Evolutionary conservation across 2,113 vertebrate species (phyloP).

Genomic region (Pteropus alecto): DNA sequence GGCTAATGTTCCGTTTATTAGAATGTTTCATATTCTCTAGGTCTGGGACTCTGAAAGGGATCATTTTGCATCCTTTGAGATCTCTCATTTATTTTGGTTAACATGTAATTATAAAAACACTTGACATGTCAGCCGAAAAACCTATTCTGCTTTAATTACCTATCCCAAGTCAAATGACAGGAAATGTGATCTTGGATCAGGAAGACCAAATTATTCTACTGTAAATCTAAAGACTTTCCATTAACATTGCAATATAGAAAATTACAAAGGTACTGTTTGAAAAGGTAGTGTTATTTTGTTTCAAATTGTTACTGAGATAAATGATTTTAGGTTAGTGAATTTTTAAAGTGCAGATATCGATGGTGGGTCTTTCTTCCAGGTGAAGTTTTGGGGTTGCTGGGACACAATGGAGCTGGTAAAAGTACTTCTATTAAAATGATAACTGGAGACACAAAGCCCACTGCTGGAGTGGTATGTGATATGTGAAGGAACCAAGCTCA

Average conservation of each 20-base stretch:
- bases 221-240: neutral
- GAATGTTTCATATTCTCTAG: neutral
- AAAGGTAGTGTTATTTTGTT: neutral
- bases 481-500: neutral
- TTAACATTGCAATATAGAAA: neutral
- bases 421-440: slow-evolving; percentile 92
- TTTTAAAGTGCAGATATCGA: neutral
- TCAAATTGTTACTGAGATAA: neutral
- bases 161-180: neutral
- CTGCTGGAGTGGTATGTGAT: slow-evolving; percentile 90
- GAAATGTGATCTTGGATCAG: neutral
- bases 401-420: slow-evolving; percentile 93
- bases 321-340: neutral
- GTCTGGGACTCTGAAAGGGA: neutral
- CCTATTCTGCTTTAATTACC: neutral
- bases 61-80: neutral
- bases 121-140: neutral
- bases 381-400: slow-evolving; percentile 92
- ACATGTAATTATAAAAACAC: neutral
- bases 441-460: slow-evolving; percentile 88
- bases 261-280: neutral
- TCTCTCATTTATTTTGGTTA: neutral
- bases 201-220: neutral
- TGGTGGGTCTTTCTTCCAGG: slow-evolving; percentile 79
- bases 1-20: neutral